phyloP scores from a whole-genome alignment of 2,888 invertebrate species.

The Aethes cnicana region DNA sequence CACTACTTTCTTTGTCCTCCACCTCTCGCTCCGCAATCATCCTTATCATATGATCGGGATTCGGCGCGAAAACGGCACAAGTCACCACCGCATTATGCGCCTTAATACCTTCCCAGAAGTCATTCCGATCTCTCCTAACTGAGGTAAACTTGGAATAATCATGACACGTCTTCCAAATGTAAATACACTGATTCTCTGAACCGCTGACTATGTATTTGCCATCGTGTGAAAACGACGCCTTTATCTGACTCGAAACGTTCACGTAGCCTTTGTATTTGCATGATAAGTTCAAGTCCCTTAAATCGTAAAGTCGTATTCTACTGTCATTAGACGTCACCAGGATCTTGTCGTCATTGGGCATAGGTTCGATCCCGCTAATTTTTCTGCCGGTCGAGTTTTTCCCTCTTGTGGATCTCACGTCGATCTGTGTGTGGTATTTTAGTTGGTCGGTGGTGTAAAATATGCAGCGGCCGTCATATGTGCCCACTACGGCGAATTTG shows the following conservation, averaged over 20 bases:
- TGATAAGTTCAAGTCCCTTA: slow-evolving; percentile 95
- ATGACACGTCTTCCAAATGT: slow-evolving; percentile 98
- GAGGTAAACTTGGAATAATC: slow-evolving; percentile 97
- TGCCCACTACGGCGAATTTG: slow-evolving; percentile 98
- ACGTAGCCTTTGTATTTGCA: slow-evolving; percentile 97
- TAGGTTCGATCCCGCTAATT: slow-evolving; percentile 98
- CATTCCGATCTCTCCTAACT: slow-evolving; percentile 94
- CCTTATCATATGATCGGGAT: slow-evolving; percentile 94
- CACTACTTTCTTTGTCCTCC: slow-evolving; percentile 48
- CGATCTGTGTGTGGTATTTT: slow-evolving; percentile 98
- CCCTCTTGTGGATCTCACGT: slow-evolving; percentile 97
- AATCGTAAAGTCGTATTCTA: slow-evolving; percentile 96
- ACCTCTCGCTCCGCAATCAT: slow-evolving; percentile 84
- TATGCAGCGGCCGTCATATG: slow-evolving; percentile 98
- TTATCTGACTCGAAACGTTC: slow-evolving; percentile 98
- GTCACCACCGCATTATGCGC: slow-evolving; percentile 98
- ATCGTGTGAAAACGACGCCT: slow-evolving; percentile 98
- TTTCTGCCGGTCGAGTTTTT: slow-evolving; percentile 97
- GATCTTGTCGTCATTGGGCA: slow-evolving; percentile 97
- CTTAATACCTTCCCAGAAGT: slow-evolving; percentile 95
- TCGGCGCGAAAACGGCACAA: slow-evolving; percentile 98
- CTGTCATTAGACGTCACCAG: slow-evolving; percentile 99
- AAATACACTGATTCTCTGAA: slow-evolving; percentile 98
- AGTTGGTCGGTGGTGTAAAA: slow-evolving; percentile 99
- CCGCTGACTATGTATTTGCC: slow-evolving; percentile 98